phyloP scores from a whole-genome alignment of 2,888 invertebrate genomes.

The Amblyteles armatorius region DNA sequence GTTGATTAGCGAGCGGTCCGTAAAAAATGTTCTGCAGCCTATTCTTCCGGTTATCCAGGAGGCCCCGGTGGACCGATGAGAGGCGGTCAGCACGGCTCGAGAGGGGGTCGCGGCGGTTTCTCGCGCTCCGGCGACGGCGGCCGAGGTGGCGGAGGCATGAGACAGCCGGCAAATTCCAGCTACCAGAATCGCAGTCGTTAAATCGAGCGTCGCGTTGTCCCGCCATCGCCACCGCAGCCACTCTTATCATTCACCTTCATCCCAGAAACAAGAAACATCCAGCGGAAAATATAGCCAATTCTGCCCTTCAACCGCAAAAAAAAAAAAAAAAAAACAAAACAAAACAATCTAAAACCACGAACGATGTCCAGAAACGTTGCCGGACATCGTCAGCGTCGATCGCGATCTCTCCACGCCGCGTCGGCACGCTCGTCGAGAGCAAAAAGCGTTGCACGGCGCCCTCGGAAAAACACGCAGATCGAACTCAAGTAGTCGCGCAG shows the following conservation, averaged over 20 bases:
- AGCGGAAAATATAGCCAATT: conserved; percentile 45
- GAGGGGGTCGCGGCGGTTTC: conserved; percentile 81
- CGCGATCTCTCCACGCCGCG: background rate
- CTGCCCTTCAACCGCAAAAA: background rate
- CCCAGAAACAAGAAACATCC: conserved; percentile 40
- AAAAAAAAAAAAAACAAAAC: conserved; percentile 4
- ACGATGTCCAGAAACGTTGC: conserved; percentile 34
- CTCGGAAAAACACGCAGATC: conserved; percentile 32
- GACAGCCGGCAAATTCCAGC: conserved; percentile 80
- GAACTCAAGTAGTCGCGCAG: conserved; percentile 49
- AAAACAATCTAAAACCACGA: background rate
- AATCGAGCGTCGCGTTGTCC: conserved; percentile 70
- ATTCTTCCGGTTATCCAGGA: conserved; percentile 73
- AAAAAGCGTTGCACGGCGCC: conserved; percentile 40
- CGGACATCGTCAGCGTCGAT: background rate
- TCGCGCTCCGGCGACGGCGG: conserved; percentile 80
- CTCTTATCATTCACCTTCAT: conserved; percentile 46
- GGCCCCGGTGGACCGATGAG: conserved; percentile 82
- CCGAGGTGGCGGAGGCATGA: conserved; percentile 80
- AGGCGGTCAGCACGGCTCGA: conserved; percentile 80
- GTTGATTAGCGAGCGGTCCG: background rate
- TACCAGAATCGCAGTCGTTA: conserved; percentile 82
- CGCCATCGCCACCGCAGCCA: conserved; percentile 50
- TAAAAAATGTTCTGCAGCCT: conserved; percentile 47
- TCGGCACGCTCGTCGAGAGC: conserved; percentile 14